Base-by-base conservation (phyloP, 2,888 invertebrate species). In the Tetragonula carbonaria region DNA sequence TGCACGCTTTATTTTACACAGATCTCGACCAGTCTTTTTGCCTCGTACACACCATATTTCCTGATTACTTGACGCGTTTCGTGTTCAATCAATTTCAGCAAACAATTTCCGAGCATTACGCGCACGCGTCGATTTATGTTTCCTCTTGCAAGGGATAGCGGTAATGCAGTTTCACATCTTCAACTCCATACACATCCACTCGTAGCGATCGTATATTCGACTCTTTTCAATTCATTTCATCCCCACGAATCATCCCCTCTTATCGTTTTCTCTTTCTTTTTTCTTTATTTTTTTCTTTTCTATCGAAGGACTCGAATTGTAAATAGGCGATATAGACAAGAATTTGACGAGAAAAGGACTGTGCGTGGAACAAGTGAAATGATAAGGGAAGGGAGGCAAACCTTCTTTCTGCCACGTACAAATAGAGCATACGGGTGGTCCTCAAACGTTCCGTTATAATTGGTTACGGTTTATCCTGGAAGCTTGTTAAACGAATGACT, bases 401-500 rank as follows among this genome's bases (percentile, higher is more conserved):
- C 21, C 11, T 33, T 33, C 13, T 13, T 38, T 21, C 13, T 4
- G 38, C 4, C 6, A 28, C 18, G 28, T 23, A 55, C 63, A 73
- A 84, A 77, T 74, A 72, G 71, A 73, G 72, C 38, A 73, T 73
- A 72, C 78, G 85, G 78, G 85, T 76, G 86, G 85, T 78, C 85
- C 78, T 62, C 76, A 76, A 78, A 70, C 79, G 63, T 79, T 55
- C 86, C 86, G 86, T 86, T 86, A 86, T 89, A 89, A 89, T 89
- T 88, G 87, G 88, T 89, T 85, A 82, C 78, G 84, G 85, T 86
- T 87, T 86, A 89, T 88, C 84, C 87, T 83, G 81, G 82, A 88
- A 76, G 68, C 83, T 89, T 88, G 88, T 87, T 82, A 78, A 68
- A 82, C 76, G 77, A 74, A 59, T 72, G 78, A 88, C 84, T 89